Evolutionary conservation across 2,797 vertebrate genomes (phyloP), one percentile per base, ranked within the genome.

Genomic region (Gymnopithys bicolor): DNA sequence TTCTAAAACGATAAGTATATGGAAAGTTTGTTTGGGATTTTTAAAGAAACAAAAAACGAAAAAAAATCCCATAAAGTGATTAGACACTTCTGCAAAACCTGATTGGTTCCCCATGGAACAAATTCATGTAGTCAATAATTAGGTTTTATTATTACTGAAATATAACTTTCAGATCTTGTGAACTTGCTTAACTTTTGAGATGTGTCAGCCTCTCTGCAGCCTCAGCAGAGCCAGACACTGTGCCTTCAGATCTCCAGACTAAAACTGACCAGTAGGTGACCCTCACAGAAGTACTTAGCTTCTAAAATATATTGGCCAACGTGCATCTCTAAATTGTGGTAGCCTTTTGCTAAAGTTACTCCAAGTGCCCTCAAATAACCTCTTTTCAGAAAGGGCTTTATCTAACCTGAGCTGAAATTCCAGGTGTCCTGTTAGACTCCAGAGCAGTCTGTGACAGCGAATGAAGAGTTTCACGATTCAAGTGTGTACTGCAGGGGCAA

Each of bases 401-500:
- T 77, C 60, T 74, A 51, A 76, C 15, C 15, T 79, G 59, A 2
- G 2, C 69, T 81, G 58, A 45, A 75, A 71, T 55, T 37, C 35
- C 41, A 51, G 22, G 13, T 89, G 45, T 58, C 22, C 24, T 37
- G 14, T 70, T 37, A 22, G 45, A 9, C 10, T 87, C 11, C 18
- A 3, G 8, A 51, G 11, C 71, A 28, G 2, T 37, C 30, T 48
- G 32, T 70, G 45, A 32, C 12, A 71, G 25, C 1, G 1, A 17
- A 19, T 0, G 0, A 32, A 35, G 24, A 69, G 23, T 76, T 79
- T 43, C 9, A 35, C 1, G 1, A 8, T 76, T 45, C 32, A 35
- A 53, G 9, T 7, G 14, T 62, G 14, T 2, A 5, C 12, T 37
- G 55, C 23, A 49, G 10, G 23, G n/a, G 9, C 15, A 27, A 5